phyloP scores from a whole-genome alignment of 2,888 invertebrate species.

The Melipona beecheii region DNA sequence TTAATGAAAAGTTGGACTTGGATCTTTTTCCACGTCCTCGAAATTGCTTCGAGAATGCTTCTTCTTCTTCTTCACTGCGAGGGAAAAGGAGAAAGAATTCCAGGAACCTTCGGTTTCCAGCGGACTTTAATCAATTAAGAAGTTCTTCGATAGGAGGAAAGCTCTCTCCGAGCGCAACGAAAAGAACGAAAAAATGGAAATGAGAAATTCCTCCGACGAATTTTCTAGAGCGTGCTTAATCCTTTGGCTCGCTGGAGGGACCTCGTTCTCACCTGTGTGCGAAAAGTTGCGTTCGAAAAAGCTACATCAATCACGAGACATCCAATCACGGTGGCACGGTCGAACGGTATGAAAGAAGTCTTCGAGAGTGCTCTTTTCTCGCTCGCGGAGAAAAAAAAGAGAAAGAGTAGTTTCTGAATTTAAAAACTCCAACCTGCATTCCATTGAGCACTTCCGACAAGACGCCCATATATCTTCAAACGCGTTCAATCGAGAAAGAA shows the following conservation, averaged over 20 bases:
- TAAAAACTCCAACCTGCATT: neutral
- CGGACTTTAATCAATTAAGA: neutral
- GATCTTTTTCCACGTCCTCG: too few species aligned
- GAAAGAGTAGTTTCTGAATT: neutral
- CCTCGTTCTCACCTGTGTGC: neutral
- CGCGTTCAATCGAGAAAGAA: too few species aligned
- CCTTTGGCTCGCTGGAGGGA: neutral
- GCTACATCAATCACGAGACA: slow-evolving; percentile 21
- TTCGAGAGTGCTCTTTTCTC: neutral
- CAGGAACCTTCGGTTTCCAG: neutral
- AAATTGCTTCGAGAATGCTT: too few species aligned
- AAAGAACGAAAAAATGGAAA: neutral
- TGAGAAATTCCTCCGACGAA: neutral
- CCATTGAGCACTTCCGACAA: neutral
- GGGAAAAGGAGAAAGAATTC: too few species aligned
- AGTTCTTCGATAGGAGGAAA: neutral
- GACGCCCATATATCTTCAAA: neutral
- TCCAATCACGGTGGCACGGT: slow-evolving; percentile 7
- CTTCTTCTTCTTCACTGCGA: too few species aligned
- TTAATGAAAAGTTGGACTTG: too few species aligned
- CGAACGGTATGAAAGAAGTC: neutral
- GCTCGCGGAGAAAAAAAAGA: neutral
- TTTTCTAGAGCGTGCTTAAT: neutral
- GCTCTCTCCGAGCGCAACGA: neutral
- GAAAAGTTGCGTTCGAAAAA: neutral